phyloP scores from a whole-genome alignment of 2,888 invertebrate species.

The Diabrotica balteata region DNA sequence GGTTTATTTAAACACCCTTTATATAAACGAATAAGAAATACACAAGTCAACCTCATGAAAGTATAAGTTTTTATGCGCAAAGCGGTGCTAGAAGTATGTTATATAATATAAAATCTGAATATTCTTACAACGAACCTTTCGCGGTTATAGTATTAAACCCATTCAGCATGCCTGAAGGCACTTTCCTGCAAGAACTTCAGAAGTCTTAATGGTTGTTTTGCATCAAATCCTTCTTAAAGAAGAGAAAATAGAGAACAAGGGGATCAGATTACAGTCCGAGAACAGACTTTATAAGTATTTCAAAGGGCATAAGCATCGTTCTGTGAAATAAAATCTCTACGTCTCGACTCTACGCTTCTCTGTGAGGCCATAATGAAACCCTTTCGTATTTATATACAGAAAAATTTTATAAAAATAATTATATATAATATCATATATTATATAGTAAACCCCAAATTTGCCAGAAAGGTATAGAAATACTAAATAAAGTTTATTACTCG shows the following conservation, averaged over 20 bases:
- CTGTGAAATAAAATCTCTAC: slow-evolving; percentile 20
- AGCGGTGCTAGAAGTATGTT: not conserved
- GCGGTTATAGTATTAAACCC: slow-evolving; percentile 22
- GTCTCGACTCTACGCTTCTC: slow-evolving; percentile 4
- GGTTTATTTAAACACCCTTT: too few species aligned
- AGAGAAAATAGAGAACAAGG: slow-evolving; percentile 29
- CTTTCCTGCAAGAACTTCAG: slow-evolving; percentile 23
- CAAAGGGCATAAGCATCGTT: slow-evolving; percentile 19
- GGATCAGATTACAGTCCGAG: slow-evolving; percentile 20
- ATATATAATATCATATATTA: too few species aligned
- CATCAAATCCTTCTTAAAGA: slow-evolving; percentile 26
- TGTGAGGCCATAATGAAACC: slow-evolving; percentile 13
- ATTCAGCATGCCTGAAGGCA: slow-evolving; percentile 20
- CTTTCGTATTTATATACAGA: slow-evolving; percentile 11
- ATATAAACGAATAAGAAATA: too few species aligned
- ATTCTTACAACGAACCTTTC: slow-evolving; percentile 17
- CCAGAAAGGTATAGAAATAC: too few species aligned
- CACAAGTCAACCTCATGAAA: too few species aligned
- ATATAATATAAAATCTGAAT: slow-evolving; percentile 10
- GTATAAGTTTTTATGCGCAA: too few species aligned
- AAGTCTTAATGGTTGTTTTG: slow-evolving; percentile 28
- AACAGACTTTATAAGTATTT: slow-evolving; percentile 24
- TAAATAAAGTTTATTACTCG: too few species aligned
- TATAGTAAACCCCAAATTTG: too few species aligned
- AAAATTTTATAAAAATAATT: not conserved